Base-by-base conservation (phyloP, 2,797 vertebrate genomes). In the Zenarchopterus dispar region DNA sequence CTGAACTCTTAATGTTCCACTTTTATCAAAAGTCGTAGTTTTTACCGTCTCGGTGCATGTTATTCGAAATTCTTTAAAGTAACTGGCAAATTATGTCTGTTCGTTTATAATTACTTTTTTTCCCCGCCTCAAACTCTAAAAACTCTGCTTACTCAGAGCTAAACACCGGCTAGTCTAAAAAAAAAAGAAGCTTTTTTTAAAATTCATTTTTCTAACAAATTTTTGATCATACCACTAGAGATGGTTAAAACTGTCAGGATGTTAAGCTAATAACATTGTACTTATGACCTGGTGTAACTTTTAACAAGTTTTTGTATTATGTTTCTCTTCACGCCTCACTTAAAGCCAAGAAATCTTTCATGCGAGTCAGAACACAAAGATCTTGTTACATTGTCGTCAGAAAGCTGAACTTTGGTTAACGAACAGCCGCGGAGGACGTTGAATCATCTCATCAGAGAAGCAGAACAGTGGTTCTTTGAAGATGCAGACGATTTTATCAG, bases 401-500 rank as follows among this genome's bases (percentile, higher is more conserved):
- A 39, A 15, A 39, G 36, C 36, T 39, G 36, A 39, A 39, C 36
- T 61, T 54, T 56, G 39, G 44, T 65, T 44, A 57, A 53, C 43
- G 61, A 33, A 69, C 45, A 56, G 31, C 49, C 24, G 39, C 43
- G 57, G 47, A 58, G 54, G 56, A 63, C 58, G 49, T 65, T 59
- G 61, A 47, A 24, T 78, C 60, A 67, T 21, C 6, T 44, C 36
- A 39, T 39, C 19, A 54, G 33, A 59, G 61, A 49, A 39, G 42
- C 59, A n/a, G 53, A 71, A 69, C 73, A 71, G 33, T 33, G 56
- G 17, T 17, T 42, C 63, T 69, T 73, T 77, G 69, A 58, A 56
- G 53, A 69, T 56, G 8, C 16, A 33, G n/a, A 6, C 57, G n/a
- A 53, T 36, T 50, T 62, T 64, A 56, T 76, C 44, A 44, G 31